Conservation (phyloP, 2,113 vertebrate genomes). For the Charina bottae region DNA sequence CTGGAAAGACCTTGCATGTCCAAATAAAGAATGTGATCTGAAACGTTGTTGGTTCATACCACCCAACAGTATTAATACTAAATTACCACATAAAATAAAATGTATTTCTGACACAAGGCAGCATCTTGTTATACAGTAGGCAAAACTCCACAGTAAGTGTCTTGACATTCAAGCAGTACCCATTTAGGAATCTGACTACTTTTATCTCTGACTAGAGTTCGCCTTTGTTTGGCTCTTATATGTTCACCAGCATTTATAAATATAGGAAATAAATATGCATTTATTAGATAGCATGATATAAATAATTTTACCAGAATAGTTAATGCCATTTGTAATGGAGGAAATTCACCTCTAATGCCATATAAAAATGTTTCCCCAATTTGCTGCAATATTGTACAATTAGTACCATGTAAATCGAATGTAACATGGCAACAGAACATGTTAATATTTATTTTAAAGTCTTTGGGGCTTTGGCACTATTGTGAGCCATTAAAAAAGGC, state of each 20-base stretch:
- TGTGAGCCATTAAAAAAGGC: background rate
- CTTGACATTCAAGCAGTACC: slow-evolving; percentile 19
- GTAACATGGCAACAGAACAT: background rate
- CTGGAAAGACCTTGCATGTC: background rate
- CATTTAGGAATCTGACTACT: background rate
- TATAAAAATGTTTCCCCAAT: background rate
- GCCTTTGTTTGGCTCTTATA: background rate
- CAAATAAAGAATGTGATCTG: slow-evolving; percentile 15
- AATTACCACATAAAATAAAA: background rate
- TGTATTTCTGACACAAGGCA: slow-evolving; percentile 20
- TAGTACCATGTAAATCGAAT: background rate
- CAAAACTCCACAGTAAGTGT: slow-evolving; percentile 15
- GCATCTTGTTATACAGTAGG: background rate
- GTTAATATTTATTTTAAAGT: background rate
- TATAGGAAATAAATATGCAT: slow-evolving; percentile 11
- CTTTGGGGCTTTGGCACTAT: background rate
- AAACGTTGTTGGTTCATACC: slow-evolving; percentile 13
- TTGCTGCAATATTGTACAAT: background rate
- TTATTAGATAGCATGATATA: background rate
- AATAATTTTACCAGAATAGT: background rate
- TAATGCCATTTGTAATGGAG: background rate
- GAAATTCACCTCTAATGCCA: slow-evolving; percentile 20
- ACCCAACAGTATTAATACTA: background rate
- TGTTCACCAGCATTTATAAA: background rate
- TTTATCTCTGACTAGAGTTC: slow-evolving; percentile 10